These are phyloP conservation scores for Gymnarchus niloticus DNA, from an alignment of 2,113 vertebrate species.

Conservation along the genomic window DNA sequence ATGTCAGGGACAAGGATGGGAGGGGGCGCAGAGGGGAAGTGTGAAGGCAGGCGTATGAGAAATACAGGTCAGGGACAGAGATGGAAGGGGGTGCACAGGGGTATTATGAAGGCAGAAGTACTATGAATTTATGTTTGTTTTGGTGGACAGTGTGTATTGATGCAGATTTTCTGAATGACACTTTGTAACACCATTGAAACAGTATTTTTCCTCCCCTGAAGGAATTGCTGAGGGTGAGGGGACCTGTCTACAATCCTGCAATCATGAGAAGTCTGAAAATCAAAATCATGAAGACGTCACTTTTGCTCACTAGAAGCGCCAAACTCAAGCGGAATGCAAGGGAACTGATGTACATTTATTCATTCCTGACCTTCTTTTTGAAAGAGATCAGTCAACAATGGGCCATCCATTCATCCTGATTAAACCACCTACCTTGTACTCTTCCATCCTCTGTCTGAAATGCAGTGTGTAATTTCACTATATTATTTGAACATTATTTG, in stretches of 20 bases:
- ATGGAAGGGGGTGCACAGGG: background rate
- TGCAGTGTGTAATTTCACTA: too few species aligned
- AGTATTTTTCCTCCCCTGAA: too few species aligned
- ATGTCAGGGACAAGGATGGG: conserved; percentile 4
- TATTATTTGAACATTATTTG: too few species aligned
- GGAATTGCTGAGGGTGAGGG: background rate
- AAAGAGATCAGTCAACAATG: too few species aligned
- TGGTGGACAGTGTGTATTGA: background rate
- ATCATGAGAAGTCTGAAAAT: background rate
- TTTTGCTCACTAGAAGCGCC: background rate
- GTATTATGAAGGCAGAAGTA: background rate
- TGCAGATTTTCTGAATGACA: background rate
- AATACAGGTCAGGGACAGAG: conserved; percentile 41
- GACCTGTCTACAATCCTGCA: background rate
- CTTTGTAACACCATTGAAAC: too few species aligned
- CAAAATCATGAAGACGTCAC: background rate
- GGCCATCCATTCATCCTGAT: too few species aligned
- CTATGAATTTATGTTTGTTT: background rate
- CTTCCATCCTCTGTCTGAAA: too few species aligned
- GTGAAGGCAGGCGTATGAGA: conserved; percentile 31
- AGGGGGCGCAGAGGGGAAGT: background rate
- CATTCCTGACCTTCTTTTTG: too few species aligned
- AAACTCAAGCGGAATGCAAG: background rate
- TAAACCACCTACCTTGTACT: too few species aligned
- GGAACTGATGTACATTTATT: too few species aligned